Percentiles rank a stretch among this genome's conserved stretches.
Conservation (phyloP, 2,797 vertebrate genomes). For the Botia kubotai region DNA sequence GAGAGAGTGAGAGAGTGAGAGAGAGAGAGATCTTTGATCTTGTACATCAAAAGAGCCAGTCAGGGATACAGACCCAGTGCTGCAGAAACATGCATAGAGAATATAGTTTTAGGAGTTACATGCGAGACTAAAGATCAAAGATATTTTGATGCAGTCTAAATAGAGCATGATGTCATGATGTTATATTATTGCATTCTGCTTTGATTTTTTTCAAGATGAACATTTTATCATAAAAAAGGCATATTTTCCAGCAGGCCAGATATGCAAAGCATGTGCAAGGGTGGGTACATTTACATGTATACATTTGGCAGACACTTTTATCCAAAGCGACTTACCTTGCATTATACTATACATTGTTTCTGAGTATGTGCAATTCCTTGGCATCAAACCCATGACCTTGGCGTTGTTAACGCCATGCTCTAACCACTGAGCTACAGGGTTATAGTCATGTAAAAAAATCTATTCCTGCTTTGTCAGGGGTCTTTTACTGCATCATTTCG, state of each 20-base stretch:
- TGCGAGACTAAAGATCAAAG: background rate
- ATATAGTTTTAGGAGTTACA: background rate
- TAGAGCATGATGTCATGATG: conserved; percentile 12
- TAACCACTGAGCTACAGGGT: background rate
- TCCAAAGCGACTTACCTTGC: no score
- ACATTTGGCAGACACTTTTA: no score
- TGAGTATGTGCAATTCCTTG: no score
- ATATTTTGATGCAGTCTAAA: background rate
- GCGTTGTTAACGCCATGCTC: no score
- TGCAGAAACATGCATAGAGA: background rate
- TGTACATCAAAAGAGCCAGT: conserved; percentile 15
- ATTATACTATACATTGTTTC: no score
- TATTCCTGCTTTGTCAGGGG: conserved; percentile 60
- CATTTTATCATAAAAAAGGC: background rate
- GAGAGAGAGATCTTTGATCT: conserved; percentile 23
- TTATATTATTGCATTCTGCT: conserved; percentile 6
- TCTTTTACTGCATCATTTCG: conserved; percentile 53
- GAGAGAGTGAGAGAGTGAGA: background rate
- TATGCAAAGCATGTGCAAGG: no score
- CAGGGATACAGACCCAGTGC: conserved; percentile 1
- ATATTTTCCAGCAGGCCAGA: no score
- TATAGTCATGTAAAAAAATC: conserved; percentile 67
- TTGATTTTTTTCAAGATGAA: background rate
- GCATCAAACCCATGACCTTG: no score
- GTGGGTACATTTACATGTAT: no score